Evolutionary conservation across 2,797 vertebrate species (phyloP), one percentile per base, ranked within the genome.

Genomic region (Ptychobarbus kaznakovi): DNA sequence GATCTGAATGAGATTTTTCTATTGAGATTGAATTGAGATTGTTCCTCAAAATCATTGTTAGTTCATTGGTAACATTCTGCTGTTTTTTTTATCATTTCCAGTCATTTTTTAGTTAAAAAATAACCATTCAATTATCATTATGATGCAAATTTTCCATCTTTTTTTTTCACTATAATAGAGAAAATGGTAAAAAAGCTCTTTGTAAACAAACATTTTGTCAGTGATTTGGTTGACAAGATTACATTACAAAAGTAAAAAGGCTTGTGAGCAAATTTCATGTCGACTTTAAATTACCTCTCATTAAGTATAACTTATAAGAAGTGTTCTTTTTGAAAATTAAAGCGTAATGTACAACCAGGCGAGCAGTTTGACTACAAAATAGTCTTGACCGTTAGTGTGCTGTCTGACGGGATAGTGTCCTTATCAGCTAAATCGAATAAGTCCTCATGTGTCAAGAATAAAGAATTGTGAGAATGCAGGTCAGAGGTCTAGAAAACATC

Each of bases 391-490:
- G 82, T 75, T 78, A 84, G 35, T 77, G 75, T 44, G 20, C 61
- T 46, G 18, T 81, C 18, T 46, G 80, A 73, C 11, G 9, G 32
- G 22, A 63, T 80, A 18, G 28, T 42, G 42, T 86, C 85, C 72
- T 78, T 40, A 82, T 35, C 32, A 53, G 35, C 46, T 13, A 65
- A 81, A 74, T 76, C 42, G 40, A 49, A 63, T 61, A 61, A 66
- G 85, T 77, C 76, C n/a, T 73, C 46, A 16, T 16, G 28, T 68
- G 53, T 72, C 76, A 46, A 38, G 58, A 87, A 61, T 69, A 85
- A 86, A 81, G 61, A 80, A 86, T 80, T 74, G 40, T 66, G 80
- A 16, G 63, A 85, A 81, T 51, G 81, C 70, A 49, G 78, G 76
- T 81, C 81, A 75, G 63, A 51, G 35, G 82, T 83, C 61, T 18